Evolutionary conservation across 2,797 vertebrate species (phyloP).

Genomic region (Notoglanidium macrostoma): DNA sequence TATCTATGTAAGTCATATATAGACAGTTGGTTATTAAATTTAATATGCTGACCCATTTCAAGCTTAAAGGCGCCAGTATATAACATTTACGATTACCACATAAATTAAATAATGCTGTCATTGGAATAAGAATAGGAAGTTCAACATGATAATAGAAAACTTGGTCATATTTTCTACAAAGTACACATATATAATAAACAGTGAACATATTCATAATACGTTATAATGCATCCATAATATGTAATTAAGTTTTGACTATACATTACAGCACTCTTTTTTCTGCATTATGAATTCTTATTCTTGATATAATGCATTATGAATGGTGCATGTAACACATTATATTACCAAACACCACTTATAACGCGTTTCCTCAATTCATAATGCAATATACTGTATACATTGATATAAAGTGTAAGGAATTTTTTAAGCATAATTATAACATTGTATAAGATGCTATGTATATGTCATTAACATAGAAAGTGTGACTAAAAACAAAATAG

Average conservation of each 20-base stretch:
- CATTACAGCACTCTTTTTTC: neutral
- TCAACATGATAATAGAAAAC: neutral
- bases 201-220: neutral
- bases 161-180: neutral
- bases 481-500: neutral
- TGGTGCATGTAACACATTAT: neutral
- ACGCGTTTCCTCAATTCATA: neutral
- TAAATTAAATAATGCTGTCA: neutral
- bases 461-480: neutral
- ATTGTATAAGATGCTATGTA: neutral
- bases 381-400: neutral
- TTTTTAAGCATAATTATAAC: neutral
- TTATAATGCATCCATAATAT: neutral
- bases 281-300: neutral
- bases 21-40: constrained; percentile 16
- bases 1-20: constrained; percentile 14
- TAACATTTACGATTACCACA: neutral
- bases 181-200: neutral
- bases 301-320: neutral
- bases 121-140: neutral
- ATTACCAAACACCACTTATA: neutral
- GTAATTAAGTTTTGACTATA: neutral
- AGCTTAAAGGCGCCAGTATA: neutral
- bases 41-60: constrained; percentile 3
- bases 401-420: neutral